A percentile compares a stretch with the other conserved stretches of the same genome.
Evolutionary conservation across 1,140 invertebrate genomes (phyloP).

Genomic region (Drosophila rufa): DNA sequence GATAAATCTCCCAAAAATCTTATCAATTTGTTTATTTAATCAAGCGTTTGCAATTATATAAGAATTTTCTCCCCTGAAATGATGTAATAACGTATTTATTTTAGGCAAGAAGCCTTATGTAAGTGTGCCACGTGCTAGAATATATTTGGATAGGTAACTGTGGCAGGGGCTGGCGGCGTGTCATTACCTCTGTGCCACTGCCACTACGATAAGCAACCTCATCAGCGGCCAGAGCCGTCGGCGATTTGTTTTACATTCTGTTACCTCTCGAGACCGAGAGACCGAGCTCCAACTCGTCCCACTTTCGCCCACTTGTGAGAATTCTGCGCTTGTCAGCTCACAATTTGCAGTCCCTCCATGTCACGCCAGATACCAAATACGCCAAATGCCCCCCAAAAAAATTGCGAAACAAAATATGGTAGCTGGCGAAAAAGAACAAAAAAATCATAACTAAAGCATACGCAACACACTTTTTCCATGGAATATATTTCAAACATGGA

Average conservation of each 20-base stretch:
- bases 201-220: conserved; percentile 34
- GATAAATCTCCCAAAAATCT: too few relatives aligned
- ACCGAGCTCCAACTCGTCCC: neutral
- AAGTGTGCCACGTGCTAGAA: neutral
- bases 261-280: conserved; percentile 24
- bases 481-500: conserved; percentile 48
- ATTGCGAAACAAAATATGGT: neutral
- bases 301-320: neutral
- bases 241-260: conserved; percentile 57
- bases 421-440: neutral
- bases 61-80: neutral
- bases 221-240: conserved; percentile 36
- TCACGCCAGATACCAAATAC: neutral
- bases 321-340: conserved; percentile 11
- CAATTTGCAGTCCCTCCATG: conserved; percentile 1
- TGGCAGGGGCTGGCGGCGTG: conserved; percentile 6
- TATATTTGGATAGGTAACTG: neutral
- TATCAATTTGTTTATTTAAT: neutral
- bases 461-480: conserved; percentile 21
- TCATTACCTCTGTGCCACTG: conserved; percentile 25
- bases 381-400: conserved; percentile 8
- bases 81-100: neutral
- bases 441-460: conserved; percentile 2
- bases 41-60: neutral
- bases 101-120: too few relatives aligned